A percentile compares a stretch with the other conserved stretches of the same genome.
phyloP scores from a whole-genome alignment of 2,797 vertebrate genomes.

The Numenius phaeopus region DNA sequence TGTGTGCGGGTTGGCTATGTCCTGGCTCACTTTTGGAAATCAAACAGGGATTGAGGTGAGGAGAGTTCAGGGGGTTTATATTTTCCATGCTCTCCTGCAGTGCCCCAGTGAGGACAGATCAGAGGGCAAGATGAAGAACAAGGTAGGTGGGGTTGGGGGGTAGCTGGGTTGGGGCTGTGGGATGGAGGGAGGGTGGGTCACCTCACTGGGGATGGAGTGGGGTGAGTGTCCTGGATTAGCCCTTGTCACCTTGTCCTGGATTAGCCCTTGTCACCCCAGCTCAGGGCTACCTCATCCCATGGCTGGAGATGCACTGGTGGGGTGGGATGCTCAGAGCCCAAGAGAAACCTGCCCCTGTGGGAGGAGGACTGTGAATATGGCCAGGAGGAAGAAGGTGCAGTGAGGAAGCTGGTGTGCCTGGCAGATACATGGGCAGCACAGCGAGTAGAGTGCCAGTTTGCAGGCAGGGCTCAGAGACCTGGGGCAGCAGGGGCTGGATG shows the following conservation, averaged over 20 bases:
- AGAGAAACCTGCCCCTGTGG: not conserved
- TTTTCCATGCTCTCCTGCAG: constrained; percentile 23
- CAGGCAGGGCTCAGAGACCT: not conserved
- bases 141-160: constrained; percentile 12
- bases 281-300: fast-evolving
- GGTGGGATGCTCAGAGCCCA: not conserved
- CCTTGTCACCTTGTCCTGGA: not conserved
- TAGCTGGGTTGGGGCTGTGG: not conserved
- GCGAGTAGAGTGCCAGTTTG: not conserved
- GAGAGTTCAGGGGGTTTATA: not conserved
- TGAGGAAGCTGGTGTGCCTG: not conserved
- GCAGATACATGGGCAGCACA: not conserved
- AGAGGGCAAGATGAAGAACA: not conserved
- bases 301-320: not conserved
- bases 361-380: not conserved
- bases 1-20: fast-evolving
- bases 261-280: not conserved
- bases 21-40: not conserved
- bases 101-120: constrained; percentile 47
- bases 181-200: not conserved
- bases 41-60: not conserved
- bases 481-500: not conserved
- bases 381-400: not conserved
- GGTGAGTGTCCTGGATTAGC: not conserved
- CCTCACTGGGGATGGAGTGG: not conserved